Percentiles rank a stretch among this genome's conserved stretches.
Evolutionary conservation across 2,888 invertebrate species (phyloP).

Genomic region (Yponomeuta malinellus): DNA sequence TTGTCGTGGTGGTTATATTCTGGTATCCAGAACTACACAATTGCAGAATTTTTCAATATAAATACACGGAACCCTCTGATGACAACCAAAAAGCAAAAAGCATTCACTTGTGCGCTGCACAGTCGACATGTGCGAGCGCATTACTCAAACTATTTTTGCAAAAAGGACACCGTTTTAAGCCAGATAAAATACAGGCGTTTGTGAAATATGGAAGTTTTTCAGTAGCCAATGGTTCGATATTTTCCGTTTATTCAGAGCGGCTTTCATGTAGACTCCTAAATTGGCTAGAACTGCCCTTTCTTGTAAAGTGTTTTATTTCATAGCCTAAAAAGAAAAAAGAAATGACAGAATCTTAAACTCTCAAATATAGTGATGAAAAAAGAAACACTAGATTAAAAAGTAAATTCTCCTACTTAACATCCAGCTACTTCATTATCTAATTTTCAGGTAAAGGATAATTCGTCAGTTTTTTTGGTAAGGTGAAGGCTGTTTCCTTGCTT

Average conservation of each 20-base stretch:
- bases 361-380: too few species aligned
- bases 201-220: conserved; percentile 12
- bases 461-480: too few species aligned
- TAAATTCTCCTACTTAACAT: too few species aligned
- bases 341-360: neutral
- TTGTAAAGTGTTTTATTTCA: neutral
- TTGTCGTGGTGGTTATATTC: too few species aligned
- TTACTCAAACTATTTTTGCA: conserved; percentile 10
- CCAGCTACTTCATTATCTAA: too few species aligned
- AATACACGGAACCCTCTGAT: neutral
- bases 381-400: too few species aligned
- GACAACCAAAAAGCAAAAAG: neutral
- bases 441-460: too few species aligned
- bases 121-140: conserved; percentile 2
- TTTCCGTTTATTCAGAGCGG: conserved; percentile 2
- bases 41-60: neutral
- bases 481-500: too few species aligned
- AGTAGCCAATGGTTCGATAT: conserved; percentile 3
- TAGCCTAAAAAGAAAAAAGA: neutral
- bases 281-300: neutral
- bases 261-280: neutral
- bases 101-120: neutral
- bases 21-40: too few species aligned
- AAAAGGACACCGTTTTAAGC: conserved; percentile 8
- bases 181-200: conserved; percentile 11